phyloP scores from a whole-genome alignment of 2,113 vertebrate species.

The Ageneiosus marmoratus region DNA sequence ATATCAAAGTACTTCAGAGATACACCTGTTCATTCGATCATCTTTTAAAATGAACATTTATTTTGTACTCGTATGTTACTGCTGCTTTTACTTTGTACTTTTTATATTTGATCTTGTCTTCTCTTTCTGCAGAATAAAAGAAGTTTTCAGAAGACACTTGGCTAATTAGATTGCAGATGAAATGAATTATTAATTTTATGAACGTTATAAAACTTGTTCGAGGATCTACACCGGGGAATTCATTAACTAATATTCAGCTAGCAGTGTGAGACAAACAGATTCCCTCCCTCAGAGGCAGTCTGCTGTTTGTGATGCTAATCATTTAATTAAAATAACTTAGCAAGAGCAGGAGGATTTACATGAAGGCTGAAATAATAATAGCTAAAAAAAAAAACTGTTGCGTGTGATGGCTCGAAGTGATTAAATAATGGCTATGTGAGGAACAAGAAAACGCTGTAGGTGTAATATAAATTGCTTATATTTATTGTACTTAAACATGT shows the following conservation, averaged over 20 bases:
- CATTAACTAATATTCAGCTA: not conserved
- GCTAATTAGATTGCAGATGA: not conserved
- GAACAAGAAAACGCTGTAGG: not conserved
- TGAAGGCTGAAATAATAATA: not conserved
- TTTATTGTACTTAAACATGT: not conserved
- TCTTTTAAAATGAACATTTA: not conserved
- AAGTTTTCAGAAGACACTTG: not conserved
- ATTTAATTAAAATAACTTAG: conserved; percentile 8
- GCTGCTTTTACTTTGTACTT: not conserved
- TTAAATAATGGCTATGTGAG: not conserved
- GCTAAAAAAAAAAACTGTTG: not conserved
- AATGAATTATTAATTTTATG: conserved; percentile 12
- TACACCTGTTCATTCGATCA: not conserved
- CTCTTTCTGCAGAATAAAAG: not conserved
- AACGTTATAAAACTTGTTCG: not conserved
- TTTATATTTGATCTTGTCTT: not conserved
- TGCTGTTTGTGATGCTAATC: not conserved
- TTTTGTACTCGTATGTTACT: not conserved
- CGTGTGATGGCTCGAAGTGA: not conserved
- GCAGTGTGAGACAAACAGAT: not conserved
- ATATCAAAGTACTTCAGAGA: not conserved
- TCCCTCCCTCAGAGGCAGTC: not conserved
- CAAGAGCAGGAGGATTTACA: not conserved
- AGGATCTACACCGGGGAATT: not conserved
- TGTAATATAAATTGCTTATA: not conserved